These are phyloP conservation scores for Malurus melanocephalus DNA, from an alignment of 2,113 vertebrate genomes.

Conservation along the genomic window DNA sequence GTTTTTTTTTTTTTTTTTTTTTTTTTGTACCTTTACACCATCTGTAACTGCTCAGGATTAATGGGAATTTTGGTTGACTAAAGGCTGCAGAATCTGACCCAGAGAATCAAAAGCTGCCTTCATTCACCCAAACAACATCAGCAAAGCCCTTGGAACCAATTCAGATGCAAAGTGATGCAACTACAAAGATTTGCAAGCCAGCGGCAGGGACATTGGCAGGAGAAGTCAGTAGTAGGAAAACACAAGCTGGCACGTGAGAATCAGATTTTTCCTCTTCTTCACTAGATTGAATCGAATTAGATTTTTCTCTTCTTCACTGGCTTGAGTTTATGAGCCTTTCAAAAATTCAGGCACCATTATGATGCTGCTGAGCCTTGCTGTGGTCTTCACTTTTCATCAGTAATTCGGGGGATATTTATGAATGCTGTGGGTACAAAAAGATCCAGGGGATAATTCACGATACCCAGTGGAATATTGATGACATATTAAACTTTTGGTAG, in stretches of 20 bases:
- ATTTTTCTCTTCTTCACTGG: not conserved
- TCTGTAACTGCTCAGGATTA: not conserved
- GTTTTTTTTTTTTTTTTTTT: not conserved
- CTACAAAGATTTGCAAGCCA: not conserved
- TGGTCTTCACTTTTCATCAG: not conserved
- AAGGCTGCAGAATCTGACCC: not conserved
- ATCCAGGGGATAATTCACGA: not conserved
- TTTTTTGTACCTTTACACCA: not conserved
- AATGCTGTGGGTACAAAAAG: not conserved
- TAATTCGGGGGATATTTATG: not conserved
- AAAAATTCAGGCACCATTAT: not conserved
- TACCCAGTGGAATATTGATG: too few species aligned
- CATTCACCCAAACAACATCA: not conserved
- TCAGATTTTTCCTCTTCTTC: not conserved
- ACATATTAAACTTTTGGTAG: not conserved
- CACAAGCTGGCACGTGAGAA: not conserved
- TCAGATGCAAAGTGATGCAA: not conserved
- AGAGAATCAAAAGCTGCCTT: not conserved
- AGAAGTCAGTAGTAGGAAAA: not conserved
- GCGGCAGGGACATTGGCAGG: not conserved
- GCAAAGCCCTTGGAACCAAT: not conserved
- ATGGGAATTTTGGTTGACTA: not conserved
- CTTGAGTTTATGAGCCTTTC: not conserved
- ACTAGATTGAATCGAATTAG: not conserved
- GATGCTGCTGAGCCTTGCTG: too few species aligned